Base-by-base conservation (phyloP, 1,140 invertebrate genomes). In the Bradysia coprophila region DNA sequence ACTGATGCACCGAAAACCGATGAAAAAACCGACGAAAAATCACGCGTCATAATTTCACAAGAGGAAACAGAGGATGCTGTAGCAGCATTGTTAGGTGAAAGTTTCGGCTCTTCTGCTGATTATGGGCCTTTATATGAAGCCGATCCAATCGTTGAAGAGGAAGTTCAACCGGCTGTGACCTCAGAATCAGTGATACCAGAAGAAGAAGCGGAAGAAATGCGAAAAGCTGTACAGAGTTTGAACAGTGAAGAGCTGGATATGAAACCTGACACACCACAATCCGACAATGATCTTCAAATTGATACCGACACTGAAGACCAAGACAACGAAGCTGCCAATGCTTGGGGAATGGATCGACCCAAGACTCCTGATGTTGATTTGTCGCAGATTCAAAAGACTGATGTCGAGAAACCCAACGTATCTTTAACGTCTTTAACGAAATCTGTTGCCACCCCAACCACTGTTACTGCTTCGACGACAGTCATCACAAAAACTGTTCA, bases 11-110 rank as follows among this genome's bases (percentile, higher is more conserved):
- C 50, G 40, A 69, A 69, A 53, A n/a, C 51, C 1, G 55, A 65
- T 33, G 69, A 71, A 28, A 72, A 75, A 50, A 50, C 64, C 1
- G 78, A 79, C 45, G 81, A 86, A 46, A 86, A 86, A 51, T 78
- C 81, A 1, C 67, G 84, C 33, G 78, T 83, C 1, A 71, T 84
- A 0, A 90, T 90, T 48, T 90, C 85, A 1, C 85, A 90, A 62
- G 86, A 90, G 64, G 86, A 92, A 64, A 92, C 87, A 1, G 85
- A 87, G 54, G 86, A 89, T 61, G 87, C 87, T 0, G 86, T 92
- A 0, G 86, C 86, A 2, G 86, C 85, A 6, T 58, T 92, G 4
- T 57, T 90, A 19, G 81, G 81, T 24, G 84, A 88, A 59, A 85
- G 83, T 43, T 86, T 88, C 55, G 79, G 79, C 6, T 68, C 61